Evolutionary conservation across 1,140 invertebrate species (phyloP).

Genomic region (Oreohelix idahoensis): DNA sequence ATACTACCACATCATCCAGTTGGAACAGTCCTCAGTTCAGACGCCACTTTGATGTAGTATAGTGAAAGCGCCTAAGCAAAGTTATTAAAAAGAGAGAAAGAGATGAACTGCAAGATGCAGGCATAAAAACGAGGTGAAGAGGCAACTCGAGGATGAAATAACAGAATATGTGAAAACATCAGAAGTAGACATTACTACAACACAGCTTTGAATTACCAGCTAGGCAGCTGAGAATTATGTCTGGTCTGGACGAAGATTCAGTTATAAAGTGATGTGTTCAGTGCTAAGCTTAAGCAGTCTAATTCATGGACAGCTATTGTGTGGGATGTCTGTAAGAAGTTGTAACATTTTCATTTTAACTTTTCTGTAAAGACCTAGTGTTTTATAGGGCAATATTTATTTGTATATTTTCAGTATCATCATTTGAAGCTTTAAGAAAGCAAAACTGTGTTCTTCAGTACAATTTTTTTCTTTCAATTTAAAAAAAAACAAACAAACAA

Average conservation of each 20-base stretch:
- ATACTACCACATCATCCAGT: neutral
- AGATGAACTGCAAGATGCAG: neutral
- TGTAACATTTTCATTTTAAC: neutral
- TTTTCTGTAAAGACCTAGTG: neutral
- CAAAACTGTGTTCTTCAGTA: neutral
- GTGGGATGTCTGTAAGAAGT: neutral
- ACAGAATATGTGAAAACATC: too few species aligned
- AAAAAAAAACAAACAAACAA: too few species aligned
- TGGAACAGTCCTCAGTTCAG: constrained; percentile 13
- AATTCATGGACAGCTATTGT: neutral
- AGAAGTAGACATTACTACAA: neutral
- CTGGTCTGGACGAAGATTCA: neutral
- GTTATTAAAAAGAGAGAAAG: neutral
- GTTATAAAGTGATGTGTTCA: neutral
- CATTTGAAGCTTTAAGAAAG: neutral
- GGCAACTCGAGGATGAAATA: too few species aligned
- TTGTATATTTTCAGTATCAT: neutral
- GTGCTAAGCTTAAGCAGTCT: neutral
- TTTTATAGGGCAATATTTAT: constrained; percentile 8
- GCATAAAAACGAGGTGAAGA: too few species aligned
- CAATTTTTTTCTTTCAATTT: too few species aligned
- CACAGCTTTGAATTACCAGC: neutral
- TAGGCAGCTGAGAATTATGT: neutral
- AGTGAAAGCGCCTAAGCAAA: neutral
- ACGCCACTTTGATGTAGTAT: constrained; percentile 17